Evolutionary conservation across 2,113 vertebrate genomes (phyloP), one percentile per base, ranked within the genome.

Genomic region (Microtus ochrogaster): DNA sequence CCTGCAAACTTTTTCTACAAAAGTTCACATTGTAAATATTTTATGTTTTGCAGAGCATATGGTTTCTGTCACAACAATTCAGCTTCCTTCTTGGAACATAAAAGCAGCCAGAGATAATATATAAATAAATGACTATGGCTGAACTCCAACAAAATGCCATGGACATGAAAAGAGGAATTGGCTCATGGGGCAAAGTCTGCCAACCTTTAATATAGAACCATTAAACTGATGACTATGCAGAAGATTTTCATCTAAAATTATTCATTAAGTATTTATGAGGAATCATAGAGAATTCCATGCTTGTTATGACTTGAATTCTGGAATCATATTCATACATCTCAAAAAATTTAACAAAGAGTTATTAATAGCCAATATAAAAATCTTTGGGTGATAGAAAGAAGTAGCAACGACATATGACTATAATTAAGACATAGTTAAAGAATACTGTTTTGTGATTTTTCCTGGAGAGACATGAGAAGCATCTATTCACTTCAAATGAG

Each of bases 61-160:
- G 92, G 47, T 70, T 68, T 96, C 70, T 76, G 76, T 94, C 84
- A 94, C 83, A 91, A 82, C 72, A 61, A 65, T 86, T 95, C 61
- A 81, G 2, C 39, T 82, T 92, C 49, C 14, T 41, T 58, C 21
- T 83, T 36, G 7, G 13, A 86, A 55, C 22, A 90, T 33, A 94
- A 52, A 96, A 58, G 68, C 61, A 90, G 63, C 55, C 49, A 87
- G 16, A 49, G n/a, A 76, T 21, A 84, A 76, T n/a, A 74, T n/a
- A 47, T 72, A 94, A 84, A 66, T 66, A 92, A 70, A 49, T 66
- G 28, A 82, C 7, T 22, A 8, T 14, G 12, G 24, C n/a, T 76
- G 11, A 17, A 22, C 63, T 77, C 88, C 30, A 63, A 2, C 13
- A 41, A 70, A 92, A 73, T 68, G 66, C 10, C n/a, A 21, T 13